Evolutionary conservation across 64 coral and sea anemone genomes (phyloP), one percentile per base, ranked within the genome.

Genomic region (Montipora cactus): DNA sequence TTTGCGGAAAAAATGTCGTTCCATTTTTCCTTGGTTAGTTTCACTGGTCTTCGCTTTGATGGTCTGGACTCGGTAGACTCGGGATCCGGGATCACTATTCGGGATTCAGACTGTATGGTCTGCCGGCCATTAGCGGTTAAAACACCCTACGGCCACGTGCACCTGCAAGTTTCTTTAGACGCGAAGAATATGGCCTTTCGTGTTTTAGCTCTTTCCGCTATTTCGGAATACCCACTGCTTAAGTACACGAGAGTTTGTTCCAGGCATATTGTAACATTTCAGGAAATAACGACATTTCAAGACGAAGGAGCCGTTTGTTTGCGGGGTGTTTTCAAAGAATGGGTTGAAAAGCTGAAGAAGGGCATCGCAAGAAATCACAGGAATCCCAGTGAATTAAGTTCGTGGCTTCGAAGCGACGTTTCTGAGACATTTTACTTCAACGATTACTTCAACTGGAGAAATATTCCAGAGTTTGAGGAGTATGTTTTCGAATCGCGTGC

Each of bases 391-490:
- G 50, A 86, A 12, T 80, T n/a, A 11, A 45, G 95, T 10, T 70
- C 90, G 47, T 89, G 76, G 46, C 75, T 93, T 2, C 44, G 81
- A 47, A 76, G 81, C n/a, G 81, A 87, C 13, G 66, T 80, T 7
- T 70, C 61, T 12, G 18, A 61, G 14, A 79, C 87, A 5, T 44
- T 85, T 76, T 96, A 90, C 52, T 96, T 96, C 10, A 90, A 87
- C 13, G 95, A 96, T 87, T 96, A 80, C 47, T 75, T 64, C 72
- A 96, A 90, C 80, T 94, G 92, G 87, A 80, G 68, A 18, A 67
- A 46, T 48, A 90, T 96, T 16, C 51, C 79, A 5, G 91, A 94
- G 62, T 94, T 96, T 49, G 15, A 66, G 11, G 95, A 96, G 6
- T 96, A 78, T 71, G 95, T 93, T 5, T 78, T 64, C 8, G 3